These are phyloP conservation scores for Perithous albicinctus DNA, from an alignment of 2,888 invertebrate genomes.

Conservation along the genomic window DNA sequence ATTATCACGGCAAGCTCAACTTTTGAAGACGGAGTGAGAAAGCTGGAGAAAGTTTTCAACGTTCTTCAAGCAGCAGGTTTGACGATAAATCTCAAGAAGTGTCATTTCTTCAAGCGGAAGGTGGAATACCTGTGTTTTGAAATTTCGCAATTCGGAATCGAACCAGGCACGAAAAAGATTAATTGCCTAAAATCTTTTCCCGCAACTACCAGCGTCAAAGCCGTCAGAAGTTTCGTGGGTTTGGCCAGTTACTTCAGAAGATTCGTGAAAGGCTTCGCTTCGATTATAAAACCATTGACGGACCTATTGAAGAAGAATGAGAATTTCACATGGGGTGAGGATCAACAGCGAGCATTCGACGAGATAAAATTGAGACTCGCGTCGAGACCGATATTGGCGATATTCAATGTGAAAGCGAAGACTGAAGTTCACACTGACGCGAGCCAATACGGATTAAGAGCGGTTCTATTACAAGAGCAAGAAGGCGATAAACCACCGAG, in stretches of 20 bases:
- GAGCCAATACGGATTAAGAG: conserved; percentile 74
- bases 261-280: conserved; percentile 73
- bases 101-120: conserved; percentile 6
- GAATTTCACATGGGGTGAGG: too few species aligned
- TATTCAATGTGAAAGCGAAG: conserved; percentile 71
- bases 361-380: background rate
- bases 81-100: background rate
- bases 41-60: background rate
- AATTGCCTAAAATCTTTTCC: conserved; percentile 1
- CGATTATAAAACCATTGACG: conserved; percentile 72
- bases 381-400: conserved; percentile 68
- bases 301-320: conserved; percentile 70
- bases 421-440: conserved; percentile 80
- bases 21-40: background rate
- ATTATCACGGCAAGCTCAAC: conserved; percentile 1
- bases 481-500: background rate
- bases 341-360: conserved; percentile 35
- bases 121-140: background rate
- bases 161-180: background rate
- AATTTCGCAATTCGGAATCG: conserved; percentile 5
- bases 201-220: too few species aligned
- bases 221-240: background rate
- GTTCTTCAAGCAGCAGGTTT: background rate
- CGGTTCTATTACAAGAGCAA: conserved; percentile 76
- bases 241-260: conserved; percentile 72